Percentiles rank a stretch among this genome's conserved stretches.
phyloP scores from a whole-genome alignment of 2,113 vertebrate genomes.

The Sinosuthora webbiana region DNA sequence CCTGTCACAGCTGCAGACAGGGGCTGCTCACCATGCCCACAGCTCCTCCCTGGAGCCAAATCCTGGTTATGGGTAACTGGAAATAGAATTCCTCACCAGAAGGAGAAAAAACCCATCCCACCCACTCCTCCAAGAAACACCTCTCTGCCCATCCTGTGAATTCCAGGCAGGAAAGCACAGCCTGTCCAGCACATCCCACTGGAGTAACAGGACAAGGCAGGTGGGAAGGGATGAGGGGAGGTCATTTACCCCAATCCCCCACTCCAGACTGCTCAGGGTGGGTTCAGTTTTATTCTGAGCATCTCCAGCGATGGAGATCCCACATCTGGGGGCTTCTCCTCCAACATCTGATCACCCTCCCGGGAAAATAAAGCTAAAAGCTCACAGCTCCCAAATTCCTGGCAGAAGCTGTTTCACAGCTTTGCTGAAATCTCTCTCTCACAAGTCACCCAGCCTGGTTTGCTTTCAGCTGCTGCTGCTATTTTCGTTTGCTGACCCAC shows the following conservation, averaged over 20 bases:
- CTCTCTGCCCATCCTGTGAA: neutral
- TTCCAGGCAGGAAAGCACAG: fast-evolving
- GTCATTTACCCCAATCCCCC: fast-evolving
- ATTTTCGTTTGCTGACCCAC: neutral
- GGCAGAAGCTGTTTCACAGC: neutral
- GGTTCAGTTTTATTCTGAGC: neutral
- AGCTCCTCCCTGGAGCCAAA: neutral
- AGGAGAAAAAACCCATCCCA: neutral
- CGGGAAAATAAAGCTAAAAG: neutral
- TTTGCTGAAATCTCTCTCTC: neutral
- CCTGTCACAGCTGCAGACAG: fast-evolving
- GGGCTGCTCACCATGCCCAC: neutral
- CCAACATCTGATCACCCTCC: neutral
- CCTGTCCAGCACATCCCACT: neutral
- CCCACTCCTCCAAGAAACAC: neutral
- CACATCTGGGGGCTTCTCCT: neutral
- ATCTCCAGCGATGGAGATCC: neutral
- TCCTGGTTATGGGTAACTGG: neutral
- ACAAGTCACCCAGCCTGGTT: neutral
- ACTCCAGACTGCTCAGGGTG: neutral
- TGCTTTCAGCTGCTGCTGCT: neutral
- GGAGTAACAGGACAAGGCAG: fast-evolving
- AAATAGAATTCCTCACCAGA: neutral
- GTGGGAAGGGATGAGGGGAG: neutral
- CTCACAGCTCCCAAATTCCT: neutral